Percentiles rank a stretch among this genome's conserved stretches.
Evolutionary conservation across 2,113 vertebrate species (phyloP).

Genomic region (Silurus meridionalis): DNA sequence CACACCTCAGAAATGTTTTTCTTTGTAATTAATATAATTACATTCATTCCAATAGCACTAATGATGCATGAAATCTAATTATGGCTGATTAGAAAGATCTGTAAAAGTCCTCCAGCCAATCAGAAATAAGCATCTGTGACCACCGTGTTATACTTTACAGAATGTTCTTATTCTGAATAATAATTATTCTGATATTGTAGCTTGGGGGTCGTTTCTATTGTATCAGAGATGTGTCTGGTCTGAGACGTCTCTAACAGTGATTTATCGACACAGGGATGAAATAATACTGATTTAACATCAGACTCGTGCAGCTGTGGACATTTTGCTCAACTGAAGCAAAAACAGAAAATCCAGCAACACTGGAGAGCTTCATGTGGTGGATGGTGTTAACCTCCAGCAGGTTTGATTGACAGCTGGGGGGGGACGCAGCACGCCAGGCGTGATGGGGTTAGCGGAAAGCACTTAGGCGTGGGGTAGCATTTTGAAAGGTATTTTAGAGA

Average conservation of each 20-base stretch:
- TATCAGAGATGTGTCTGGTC: background rate
- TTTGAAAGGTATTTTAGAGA: conserved; percentile 9
- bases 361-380: background rate
- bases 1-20: background rate
- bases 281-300: background rate
- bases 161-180: too few relatives aligned
- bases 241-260: background rate
- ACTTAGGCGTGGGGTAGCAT: conserved; percentile 18
- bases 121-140: background rate
- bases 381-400: background rate
- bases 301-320: background rate
- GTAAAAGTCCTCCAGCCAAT: background rate
- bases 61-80: background rate
- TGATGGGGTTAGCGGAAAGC: background rate
- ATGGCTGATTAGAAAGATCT: background rate
- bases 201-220: background rate
- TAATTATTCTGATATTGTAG: background rate
- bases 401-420: conserved; percentile 30
- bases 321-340: background rate
- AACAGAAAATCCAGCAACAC: background rate
- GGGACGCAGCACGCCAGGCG: background rate
- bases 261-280: background rate
- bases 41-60: background rate
- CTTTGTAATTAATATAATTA: background rate
- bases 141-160: too few relatives aligned